Base-by-base conservation (phyloP, 2,888 invertebrate species). In the Melipona beecheii region DNA sequence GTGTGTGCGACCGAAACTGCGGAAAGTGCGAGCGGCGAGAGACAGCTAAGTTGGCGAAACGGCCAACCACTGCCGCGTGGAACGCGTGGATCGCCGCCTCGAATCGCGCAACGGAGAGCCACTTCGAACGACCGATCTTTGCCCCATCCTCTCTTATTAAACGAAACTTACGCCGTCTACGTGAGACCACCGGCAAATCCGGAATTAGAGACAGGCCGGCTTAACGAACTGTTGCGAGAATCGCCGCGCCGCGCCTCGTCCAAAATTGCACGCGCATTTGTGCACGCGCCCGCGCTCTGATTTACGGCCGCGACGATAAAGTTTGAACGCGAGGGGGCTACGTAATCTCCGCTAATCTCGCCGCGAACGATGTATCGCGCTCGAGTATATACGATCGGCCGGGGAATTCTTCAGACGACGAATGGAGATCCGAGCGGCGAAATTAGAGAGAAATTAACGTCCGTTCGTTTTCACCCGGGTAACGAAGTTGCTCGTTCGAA, bases 1-100 rank as follows among this genome's bases (percentile, higher is more conserved):
- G 68, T 81, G 68, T 43, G 65, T 49, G 49, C 54, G 69, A 9
- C 73, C 43, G 43, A 74, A 70, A 43, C 69, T 77, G 43, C 43
- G 58, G 79, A 78, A 80, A 81, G 80, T 77, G 62, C 15, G 27
- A 27, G 1, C 27, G 56, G 56, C 49, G 73, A 43, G 58, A 66
- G 64, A n/a, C n/a, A n/a, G 52, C 71, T 68, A 82, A 88, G 69
- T 78, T 75, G 56, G 24, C 72, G 58, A 73, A 79, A 82, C 76
- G 62, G 72, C 52, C 54, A 27, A 60, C 15, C 68, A 21, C 21
- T 43, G 60, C 43, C 43, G 43, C 43, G 43, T 43, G 43, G 43
- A 43, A 43, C 43, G 43, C 43, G 52, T 60, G 58, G 64, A 70
- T 70, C 73, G 69, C 65, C 31, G n/a, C 75, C 43, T 9, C 27